These are phyloP conservation scores for Campylomormyrus numenius DNA, from an alignment of 2,113 vertebrate species.

Conservation along the genomic window DNA sequence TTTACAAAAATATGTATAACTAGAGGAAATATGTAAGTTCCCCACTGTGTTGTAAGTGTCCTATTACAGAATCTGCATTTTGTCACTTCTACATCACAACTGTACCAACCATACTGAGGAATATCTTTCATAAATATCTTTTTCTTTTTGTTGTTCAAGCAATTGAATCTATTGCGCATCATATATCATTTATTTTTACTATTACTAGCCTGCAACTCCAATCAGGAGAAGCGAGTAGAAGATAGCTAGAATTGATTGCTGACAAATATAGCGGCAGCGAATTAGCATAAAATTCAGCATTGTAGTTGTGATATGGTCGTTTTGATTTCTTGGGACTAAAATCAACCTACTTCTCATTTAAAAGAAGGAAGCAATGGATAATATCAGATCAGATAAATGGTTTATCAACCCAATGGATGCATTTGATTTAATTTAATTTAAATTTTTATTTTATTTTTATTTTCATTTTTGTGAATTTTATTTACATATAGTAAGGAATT, in stretches of 20 bases:
- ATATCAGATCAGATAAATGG: not conserved
- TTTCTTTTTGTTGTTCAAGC: not conserved
- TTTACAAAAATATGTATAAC: conserved; percentile 23
- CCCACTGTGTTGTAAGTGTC: not conserved
- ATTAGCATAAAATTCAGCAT: too few relatives aligned
- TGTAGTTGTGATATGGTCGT: not conserved
- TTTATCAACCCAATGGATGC: not conserved
- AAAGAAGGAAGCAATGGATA: too few relatives aligned
- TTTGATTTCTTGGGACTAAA: not conserved
- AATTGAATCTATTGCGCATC: not conserved
- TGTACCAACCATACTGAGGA: not conserved
- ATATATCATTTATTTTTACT: not conserved
- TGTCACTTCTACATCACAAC: not conserved
- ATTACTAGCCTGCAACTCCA: not conserved
- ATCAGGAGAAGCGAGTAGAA: not conserved
- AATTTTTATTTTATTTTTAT: too few relatives aligned
- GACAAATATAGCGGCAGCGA: not conserved
- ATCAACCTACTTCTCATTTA: not conserved
- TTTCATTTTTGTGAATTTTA: not conserved
- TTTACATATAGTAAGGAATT: not conserved
- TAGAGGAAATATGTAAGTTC: not conserved
- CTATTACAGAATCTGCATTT: not conserved
- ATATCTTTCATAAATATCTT: not conserved
- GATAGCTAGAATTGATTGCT: not conserved
- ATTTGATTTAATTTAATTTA: not conserved